These are phyloP conservation scores for Mesorhabditis spiculigera DNA, from an alignment of 2,888 invertebrate genomes.

Conservation along the genomic window DNA sequence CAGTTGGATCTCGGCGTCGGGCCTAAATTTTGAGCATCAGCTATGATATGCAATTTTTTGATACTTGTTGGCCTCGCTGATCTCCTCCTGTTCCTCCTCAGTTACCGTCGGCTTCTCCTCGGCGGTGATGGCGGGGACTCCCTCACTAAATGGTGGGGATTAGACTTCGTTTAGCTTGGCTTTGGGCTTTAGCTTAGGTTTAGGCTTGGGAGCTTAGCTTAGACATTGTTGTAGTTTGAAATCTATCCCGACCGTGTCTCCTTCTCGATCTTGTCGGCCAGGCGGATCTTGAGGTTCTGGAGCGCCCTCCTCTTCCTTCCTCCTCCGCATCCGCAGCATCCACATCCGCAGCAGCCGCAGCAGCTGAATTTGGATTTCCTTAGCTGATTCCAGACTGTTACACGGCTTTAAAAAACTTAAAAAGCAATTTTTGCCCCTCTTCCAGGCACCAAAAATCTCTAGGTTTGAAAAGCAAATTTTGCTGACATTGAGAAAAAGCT, in stretches of 20 bases:
- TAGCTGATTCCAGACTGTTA: too few relatives aligned
- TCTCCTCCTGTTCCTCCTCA: neutral
- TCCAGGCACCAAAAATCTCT: too few relatives aligned
- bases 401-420: too few relatives aligned
- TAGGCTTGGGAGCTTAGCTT: neutral
- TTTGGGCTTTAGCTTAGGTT: neutral
- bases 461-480: too few relatives aligned
- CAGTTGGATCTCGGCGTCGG: neutral
- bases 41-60: neutral
- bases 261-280: neutral
- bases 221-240: neutral
- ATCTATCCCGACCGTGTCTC: slow-evolving; percentile 5
- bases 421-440: too few relatives aligned
- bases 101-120: neutral
- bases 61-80: neutral
- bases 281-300: neutral
- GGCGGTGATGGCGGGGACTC: neutral
- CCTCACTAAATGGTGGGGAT: neutral
- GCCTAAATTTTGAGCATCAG: too few relatives aligned
- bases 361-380: neutral
- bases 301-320: neutral
- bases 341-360: slow-evolving; percentile 3
- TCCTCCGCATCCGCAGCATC: slow-evolving; percentile 5
- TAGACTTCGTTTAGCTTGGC: neutral
- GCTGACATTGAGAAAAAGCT: too few relatives aligned